Evolutionary conservation across 2,113 vertebrate genomes (phyloP).

Genomic region (Psittacula cyanocephala): DNA sequence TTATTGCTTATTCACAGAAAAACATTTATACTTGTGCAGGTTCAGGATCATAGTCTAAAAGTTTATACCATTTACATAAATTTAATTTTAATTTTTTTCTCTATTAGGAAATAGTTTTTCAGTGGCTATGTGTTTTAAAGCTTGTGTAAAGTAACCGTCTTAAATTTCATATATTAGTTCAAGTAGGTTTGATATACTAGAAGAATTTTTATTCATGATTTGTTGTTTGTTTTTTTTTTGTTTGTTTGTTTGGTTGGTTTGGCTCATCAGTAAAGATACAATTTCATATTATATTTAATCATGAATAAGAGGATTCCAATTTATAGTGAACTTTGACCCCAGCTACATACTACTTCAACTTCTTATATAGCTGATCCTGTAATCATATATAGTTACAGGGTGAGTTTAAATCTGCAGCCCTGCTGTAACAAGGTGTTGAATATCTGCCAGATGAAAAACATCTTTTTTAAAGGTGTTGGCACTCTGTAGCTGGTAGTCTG

Average conservation of each 20-base stretch:
- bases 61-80: background rate
- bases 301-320: background rate
- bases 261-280: background rate
- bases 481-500: background rate
- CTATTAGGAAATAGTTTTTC: background rate
- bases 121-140: background rate
- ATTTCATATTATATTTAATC: background rate
- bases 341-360: background rate
- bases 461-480: conserved; percentile 19
- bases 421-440: conserved; percentile 9
- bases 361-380: background rate
- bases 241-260: no score
- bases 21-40: background rate
- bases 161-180: background rate
- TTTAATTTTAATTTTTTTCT: background rate
- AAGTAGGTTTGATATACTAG: background rate
- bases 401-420: background rate
- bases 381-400: background rate
- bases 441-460: background rate
- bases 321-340: background rate
- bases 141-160: background rate
- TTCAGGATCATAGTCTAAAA: background rate
- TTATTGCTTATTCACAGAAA: background rate
- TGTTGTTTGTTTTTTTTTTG: background rate
- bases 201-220: background rate